Evolutionary conservation across 1,140 invertebrate genomes (phyloP), one percentile per base, ranked within the genome.

Genomic region (Holcopasites calliopsidis): DNA sequence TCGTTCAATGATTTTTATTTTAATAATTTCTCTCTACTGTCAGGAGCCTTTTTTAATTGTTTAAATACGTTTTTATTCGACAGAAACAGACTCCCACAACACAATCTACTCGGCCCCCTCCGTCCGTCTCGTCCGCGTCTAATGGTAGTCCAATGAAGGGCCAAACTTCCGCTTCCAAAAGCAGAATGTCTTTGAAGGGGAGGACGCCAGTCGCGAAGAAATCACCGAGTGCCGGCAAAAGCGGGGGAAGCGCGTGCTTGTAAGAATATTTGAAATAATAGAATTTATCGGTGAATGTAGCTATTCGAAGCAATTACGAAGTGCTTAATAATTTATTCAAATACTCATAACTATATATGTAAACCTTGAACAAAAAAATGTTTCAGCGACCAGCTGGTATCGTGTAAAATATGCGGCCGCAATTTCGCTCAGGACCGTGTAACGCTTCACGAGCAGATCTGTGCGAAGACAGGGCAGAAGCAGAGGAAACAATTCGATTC

Each of bases 401-500:
- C 89, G 33, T 96, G 96, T 87, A 91, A 92, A 38, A 93, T 93
- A 52, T 97, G 96, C 87, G 92, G 93, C 1, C 92, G 96, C 1
- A 93, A 93, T 85, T 98, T 98, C 90, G 94, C 95, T 7, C 87
- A 92, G 6, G 97, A 98, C 86, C 93, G 98, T 1, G 90, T 98
- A 11, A 89, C 90, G 40, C 95, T 95, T 79, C 98, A 99, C 87
- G 93, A 97, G 89, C 91, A 94, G n/a, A 96, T 97, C 77, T 98
- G 97, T 88, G 85, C 92, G 38, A 96, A 96, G 85, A 94, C 95
- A 7, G 91, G 92, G 7, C 93, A 93, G 26, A 96, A 96, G 86
- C 97, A 97, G 83, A 93, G 97, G 72, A 98, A 97, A 92, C 93
- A 94, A 10, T 98, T 97, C 88, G 97, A 99, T 90, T 94, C 95